A percentile compares a stretch with the other conserved stretches of the same genome.
Evolutionary conservation across 2,888 invertebrate species (phyloP).

Genomic region (Trachelus iudaicus): DNA sequence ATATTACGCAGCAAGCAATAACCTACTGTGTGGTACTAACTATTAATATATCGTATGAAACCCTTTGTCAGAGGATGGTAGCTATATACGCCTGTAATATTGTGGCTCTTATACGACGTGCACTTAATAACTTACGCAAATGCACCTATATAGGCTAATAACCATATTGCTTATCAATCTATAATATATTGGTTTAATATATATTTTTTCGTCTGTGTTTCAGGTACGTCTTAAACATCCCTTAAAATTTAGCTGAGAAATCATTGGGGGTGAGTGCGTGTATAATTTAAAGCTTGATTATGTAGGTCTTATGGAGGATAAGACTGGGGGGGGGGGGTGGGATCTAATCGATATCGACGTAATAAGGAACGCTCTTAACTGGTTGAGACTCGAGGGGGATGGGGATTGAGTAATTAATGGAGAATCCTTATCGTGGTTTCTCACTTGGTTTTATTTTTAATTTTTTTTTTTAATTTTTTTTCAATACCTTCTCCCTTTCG

Average conservation of each 20-base stretch:
- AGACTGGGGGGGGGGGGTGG: background rate
- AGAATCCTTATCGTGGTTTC: background rate
- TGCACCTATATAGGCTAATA: background rate
- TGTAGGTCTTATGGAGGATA: background rate
- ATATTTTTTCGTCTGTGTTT: slow-evolving; percentile 31
- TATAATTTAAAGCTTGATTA: background rate
- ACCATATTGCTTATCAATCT: background rate
- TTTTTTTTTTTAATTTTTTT: too few species aligned
- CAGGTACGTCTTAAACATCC: slow-evolving; percentile 39
- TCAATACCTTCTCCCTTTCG: background rate
- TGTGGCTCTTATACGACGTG: background rate
- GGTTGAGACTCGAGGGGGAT: background rate
- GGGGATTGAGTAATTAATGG: background rate
- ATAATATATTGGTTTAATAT: background rate
- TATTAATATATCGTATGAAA: background rate
- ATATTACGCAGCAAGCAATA: background rate
- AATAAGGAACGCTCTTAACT: background rate
- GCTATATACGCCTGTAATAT: background rate
- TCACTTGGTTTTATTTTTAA: too few species aligned
- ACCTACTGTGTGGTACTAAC: background rate
- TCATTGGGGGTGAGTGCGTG: background rate
- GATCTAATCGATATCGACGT: background rate
- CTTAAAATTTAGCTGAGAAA: background rate
- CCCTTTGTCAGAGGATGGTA: background rate
- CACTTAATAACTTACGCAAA: background rate